Conservation (phyloP, 2,888 invertebrate species). For the Anodontia alba region DNA sequence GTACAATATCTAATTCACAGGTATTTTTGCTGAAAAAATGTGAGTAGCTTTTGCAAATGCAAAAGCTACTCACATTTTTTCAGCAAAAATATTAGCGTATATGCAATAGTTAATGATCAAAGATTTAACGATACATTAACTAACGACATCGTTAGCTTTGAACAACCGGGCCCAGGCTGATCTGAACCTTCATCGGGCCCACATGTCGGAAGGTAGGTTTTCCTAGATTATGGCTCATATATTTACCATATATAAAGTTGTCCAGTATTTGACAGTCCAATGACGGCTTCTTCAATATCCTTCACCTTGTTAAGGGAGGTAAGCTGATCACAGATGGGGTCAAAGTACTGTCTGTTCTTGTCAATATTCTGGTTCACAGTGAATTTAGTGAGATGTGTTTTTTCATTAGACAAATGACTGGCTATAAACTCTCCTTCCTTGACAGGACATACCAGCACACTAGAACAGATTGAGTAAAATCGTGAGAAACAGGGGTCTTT, state of each 20-base stretch:
- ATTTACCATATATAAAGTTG: constrained; percentile 60
- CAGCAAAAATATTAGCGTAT: too few species aligned
- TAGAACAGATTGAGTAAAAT: constrained; percentile 15
- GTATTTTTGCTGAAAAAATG: too few species aligned
- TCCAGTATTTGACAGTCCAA: constrained; percentile 39
- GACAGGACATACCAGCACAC: constrained; percentile 44
- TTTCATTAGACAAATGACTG: constrained; percentile 30
- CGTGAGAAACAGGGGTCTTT: background rate
- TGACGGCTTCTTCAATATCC: constrained; percentile 46
- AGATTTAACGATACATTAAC: too few species aligned
- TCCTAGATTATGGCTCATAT: too few species aligned
- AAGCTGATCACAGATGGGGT: constrained; percentile 30
- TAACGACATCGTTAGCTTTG: too few species aligned
- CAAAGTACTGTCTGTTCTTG: constrained; percentile 33
- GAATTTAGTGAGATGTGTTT: constrained; percentile 46
- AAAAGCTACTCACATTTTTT: too few species aligned
- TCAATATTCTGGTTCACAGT: constrained; percentile 12
- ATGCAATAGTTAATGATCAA: too few species aligned
- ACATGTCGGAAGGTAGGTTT: too few species aligned
- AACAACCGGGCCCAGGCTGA: too few species aligned
- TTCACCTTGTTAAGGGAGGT: constrained; percentile 34
- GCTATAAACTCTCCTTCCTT: constrained; percentile 34
- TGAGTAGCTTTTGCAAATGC: too few species aligned
- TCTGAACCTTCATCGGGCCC: background rate
- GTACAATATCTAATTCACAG: too few species aligned